Base-by-base conservation (phyloP, 30 jellyfish, hydroid and myxozoan species). In the Mastigias papua region DNA sequence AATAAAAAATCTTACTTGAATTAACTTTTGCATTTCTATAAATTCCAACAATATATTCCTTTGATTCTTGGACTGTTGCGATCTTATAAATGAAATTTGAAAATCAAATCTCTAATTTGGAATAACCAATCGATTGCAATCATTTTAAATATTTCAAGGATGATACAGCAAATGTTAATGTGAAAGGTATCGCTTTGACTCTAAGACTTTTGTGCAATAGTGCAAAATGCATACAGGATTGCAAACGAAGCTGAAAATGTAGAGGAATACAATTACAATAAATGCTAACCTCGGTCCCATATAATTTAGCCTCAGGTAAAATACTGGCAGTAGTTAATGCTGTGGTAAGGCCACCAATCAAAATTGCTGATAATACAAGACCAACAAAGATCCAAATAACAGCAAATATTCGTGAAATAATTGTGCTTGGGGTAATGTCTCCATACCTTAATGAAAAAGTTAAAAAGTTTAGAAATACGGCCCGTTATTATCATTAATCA, bases 1-100 rank as follows among this genome's bases (percentile, higher is more conserved):
- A 42, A 54, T 16, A 19, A 54, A 19, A 63, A 9, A 31, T 29
- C 95, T 30, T 66, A 87, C 96, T 76, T 26, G 89, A 42, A 51
- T 87, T 87, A 2, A 87, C 90, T 87, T 87, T 76, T 1, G 96
- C 96, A 66, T 87, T 87, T 76, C 96, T 87, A 73, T 54, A 50
- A 27, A 87, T 76, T 21, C 96, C 96, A 64, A 87, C 78, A 26
- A 65, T 19, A 1, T 76, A 51, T 49, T 87, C 96, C 23, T 67
- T 76, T 48, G 96, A 87, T 16, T 86, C 96, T 33, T 87, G 75
- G 28, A 87, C 35, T 33, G 90, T 74, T n/a, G 89, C 89, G 29
- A 87, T 78, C 96, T 87, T 0, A 31, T 25, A 19, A 54, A 19
- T 2, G 27, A 54, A n/a, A n/a, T n/a, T n/a, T n/a, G 67, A 54